A percentile compares a stretch with the other conserved stretches of the same genome.
Conservation (phyloP, 2,797 vertebrate species). For the Miichthys miiuy region DNA sequence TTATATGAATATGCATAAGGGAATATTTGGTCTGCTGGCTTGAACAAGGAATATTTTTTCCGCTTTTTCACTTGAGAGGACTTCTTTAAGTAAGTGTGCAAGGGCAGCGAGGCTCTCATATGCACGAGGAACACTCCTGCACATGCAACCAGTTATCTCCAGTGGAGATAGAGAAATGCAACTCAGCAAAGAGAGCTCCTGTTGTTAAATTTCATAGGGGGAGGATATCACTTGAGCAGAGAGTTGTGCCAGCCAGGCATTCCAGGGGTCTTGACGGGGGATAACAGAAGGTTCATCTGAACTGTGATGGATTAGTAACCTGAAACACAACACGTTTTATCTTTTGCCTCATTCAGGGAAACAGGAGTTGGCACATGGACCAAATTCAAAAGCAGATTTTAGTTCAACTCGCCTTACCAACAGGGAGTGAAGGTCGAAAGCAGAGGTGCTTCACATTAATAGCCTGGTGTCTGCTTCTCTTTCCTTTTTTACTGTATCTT, state of each 20-base stretch:
- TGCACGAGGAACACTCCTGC: conserved; percentile 5
- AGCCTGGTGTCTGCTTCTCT: background rate
- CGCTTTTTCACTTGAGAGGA: background rate
- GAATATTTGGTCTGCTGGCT: background rate
- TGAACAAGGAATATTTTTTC: background rate
- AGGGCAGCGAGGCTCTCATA: background rate
- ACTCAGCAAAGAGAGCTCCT: conserved; percentile 54
- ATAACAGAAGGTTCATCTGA: conserved; percentile 51
- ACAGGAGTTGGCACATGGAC: conserved; percentile 39
- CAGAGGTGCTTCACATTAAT: conserved; percentile 11
- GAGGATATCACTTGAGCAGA: conserved; percentile 30
- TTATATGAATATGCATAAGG: background rate
- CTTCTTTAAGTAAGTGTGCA: background rate
- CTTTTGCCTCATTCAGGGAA: conserved; percentile 58
- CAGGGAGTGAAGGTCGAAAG: conserved; percentile 46
- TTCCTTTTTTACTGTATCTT: background rate
- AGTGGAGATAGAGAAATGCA: conserved; percentile 42
- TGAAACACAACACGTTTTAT: conserved; percentile 52
- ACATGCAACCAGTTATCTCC: conserved; percentile 30
- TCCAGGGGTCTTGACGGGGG: conserved; percentile 16
- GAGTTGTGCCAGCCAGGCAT: conserved; percentile 20
- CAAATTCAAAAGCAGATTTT: conserved; percentile 38
- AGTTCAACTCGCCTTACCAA: conserved; percentile 15
- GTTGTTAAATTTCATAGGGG: conserved; percentile 52
- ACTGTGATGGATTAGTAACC: conserved; percentile 52